Base-by-base conservation (phyloP, 2,888 invertebrate species). In the Tetrapedia diversipes region DNA sequence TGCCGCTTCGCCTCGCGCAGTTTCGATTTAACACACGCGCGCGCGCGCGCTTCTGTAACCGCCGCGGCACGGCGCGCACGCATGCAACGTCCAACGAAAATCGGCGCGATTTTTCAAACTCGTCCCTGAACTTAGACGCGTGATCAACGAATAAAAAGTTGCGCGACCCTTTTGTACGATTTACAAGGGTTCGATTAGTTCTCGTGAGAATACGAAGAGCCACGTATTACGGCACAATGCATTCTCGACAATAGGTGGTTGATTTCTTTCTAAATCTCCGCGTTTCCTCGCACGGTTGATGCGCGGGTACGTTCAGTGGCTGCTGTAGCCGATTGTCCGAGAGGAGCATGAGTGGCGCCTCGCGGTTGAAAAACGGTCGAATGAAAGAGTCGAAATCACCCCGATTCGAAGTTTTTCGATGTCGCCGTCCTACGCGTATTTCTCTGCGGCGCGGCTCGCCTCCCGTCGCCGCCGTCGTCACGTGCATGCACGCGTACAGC, bases 391-490 rank as follows among this genome's bases (percentile, higher is more conserved):
- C 54, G 66, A 59, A 49, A 67, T 63, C 67, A 43, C 24, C 54
- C 59, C 47, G 56, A 73, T 63, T 68, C 61, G 37, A 22, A 66
- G 47, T 54, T 77, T 78, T 78, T 70, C 71, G 71, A 71, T 67
- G 78, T 78, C 78, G 59, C 69, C 60, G 57, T 65, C 69, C 77
- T 66, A 61, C 74, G 72, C 49, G 34, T 57, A 53, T 22, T 66
- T 73, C 74, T 54, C 73, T 67, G 65, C 24, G 8, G 14, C 57
- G n/a, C 57, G n/a, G 56, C 45, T 59, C 53, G 67, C 59, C 76
- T 76, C 53, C 65, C 74, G 61, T 49, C 61, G 82, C 84, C 75
- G 80, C n/a, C 85, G 86, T 82, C 81, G 75, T 77, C 69, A 75
- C 84, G 67, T 81, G 79, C 71, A 71, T 79, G 76, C 77, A 69